Base-by-base conservation (phyloP, 2,113 vertebrate species). In the Thamnophis sirtalis region DNA sequence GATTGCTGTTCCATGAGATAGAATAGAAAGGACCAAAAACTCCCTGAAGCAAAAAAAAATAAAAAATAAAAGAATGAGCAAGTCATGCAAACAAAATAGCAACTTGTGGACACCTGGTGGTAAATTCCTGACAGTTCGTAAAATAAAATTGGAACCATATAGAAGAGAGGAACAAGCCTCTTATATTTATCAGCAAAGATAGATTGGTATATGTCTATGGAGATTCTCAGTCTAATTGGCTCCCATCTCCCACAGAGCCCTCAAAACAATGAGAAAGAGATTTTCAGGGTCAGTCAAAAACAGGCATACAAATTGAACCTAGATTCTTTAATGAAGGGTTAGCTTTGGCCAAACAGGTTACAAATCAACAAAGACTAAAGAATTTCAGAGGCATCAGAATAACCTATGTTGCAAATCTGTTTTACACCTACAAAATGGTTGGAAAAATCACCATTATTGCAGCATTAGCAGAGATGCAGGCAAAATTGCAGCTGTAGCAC, bases 201-300 rank as follows among this genome's bases (percentile, higher is more conserved):
- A 26, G 33, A 73, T 54, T 87, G 48, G 80, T 84, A 58, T 89
- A 89, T 60, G 24, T 9, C 58, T 60, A 26, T 60, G 58, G 24
- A 60, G 58, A 60, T 60, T 60, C 58, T 60, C 58, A 60, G 58
- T 58, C 50, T 92, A 92, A 92, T 88, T 92, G 91, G 33, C 9
- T 88, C 26, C 51, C 17, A 2, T 92, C 53, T 21, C 51, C 50
- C 33, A 50, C 11, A 10, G 80, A 80, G 9, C 22, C 33, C 9
- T 68, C 24, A 28, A 49, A 24, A 92, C 28, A 15, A 38, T 17
- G 73, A 92, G 91, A 73, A 49, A 54, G 86, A 54, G 91, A 63
- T 88, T 53, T 6, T 24, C 33, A 55, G 15, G 60, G 86, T 51
- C 86, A 88, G 17, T 7, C 26, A 5, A 53, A 54, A 49, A n/a